Base-by-base conservation (phyloP, 2,113 vertebrate species). In the Microcebus tavaratra region DNA sequence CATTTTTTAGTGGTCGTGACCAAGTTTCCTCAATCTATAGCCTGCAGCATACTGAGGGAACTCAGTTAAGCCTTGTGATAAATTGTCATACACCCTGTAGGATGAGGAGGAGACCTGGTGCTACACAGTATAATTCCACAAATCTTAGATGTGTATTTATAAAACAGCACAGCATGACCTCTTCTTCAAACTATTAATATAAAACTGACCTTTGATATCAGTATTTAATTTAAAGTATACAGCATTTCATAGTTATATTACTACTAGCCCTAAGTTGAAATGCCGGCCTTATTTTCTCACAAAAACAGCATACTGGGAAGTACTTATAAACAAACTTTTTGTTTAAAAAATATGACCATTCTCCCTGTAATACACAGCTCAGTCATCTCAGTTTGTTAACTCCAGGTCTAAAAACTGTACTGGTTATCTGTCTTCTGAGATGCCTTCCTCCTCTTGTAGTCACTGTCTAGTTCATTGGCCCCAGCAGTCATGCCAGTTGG, bases 301-400 rank as follows among this genome's bases (percentile, higher is more conserved):
- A 75, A 5, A 45, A 70, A 61, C 67, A 82, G 9, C 21, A 53
- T 65, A n/a, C 14, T 90, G 59, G 20, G 8, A 73, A 63, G 63
- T 59, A 20, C 42, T 68, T 67, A 50, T 12, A n/a, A 96, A 83
- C 6, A 21, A 48, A 6, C 8, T 82, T 55, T 93, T 73, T 25
- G 78, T 86, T 81, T 82, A 42, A 55, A 91, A 93, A 95, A 82
- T 25, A 78, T 85, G 20, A 45, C 10, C n/a, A 73, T 9, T 94
- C 9, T 95, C 36, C 31, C 57, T 15, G 25, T 50, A 79, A 79
- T 76, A 50, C 13, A 84, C 55, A 72, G 9, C n/a, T 78, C 20
- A 39, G 27, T 57, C 48, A 86, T 75, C 96, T 89, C 63, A 75
- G 3, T 55, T 65, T 93, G 29, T 36, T 89, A 72, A 45, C 9